Evolutionary conservation across 2,888 invertebrate species (phyloP).

Genomic region (Apodemia mormo): DNA sequence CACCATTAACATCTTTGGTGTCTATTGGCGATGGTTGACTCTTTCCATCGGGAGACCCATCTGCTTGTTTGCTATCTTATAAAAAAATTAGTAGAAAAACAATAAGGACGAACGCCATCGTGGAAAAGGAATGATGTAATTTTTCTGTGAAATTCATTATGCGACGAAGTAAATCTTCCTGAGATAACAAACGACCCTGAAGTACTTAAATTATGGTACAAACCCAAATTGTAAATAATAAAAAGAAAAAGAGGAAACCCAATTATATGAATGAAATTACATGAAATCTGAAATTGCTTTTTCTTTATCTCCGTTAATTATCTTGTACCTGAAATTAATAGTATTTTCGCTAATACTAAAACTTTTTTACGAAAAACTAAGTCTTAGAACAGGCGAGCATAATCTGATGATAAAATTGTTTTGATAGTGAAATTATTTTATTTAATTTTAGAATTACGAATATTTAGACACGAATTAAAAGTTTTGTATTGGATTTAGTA

Average conservation of each 20-base stretch:
- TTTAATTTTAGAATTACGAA: too few species aligned
- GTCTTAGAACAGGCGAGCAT: too few species aligned
- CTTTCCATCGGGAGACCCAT: too few species aligned
- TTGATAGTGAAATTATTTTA: too few species aligned
- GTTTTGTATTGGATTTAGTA: too few species aligned
- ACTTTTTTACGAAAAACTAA: too few species aligned
- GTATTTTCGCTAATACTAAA: not conserved
- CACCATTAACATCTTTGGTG: too few species aligned
- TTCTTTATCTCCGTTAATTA: not conserved
- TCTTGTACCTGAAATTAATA: not conserved
- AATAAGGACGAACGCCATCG: not conserved
- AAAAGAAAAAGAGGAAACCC: conserved; percentile 8
- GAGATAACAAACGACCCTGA: not conserved
- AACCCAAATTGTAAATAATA: conserved; percentile 9
- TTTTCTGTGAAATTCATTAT: conserved; percentile 12
- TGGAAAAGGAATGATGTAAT: not conserved
- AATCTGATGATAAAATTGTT: too few species aligned
- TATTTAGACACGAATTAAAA: too few species aligned
- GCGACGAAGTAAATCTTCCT: conserved; percentile 7
- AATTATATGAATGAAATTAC: conserved; percentile 12
- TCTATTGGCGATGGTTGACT: too few species aligned
- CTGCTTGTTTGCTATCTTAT: too few species aligned
- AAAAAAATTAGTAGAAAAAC: too few species aligned
- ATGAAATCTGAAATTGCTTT: conserved; percentile 13
- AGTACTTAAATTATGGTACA: conserved; percentile 13